A percentile compares a stretch with the other conserved stretches of the same genome.
These are phyloP conservation scores for Liasis olivaceus DNA, from an alignment of 2,797 vertebrate species.

Conservation along the genomic window DNA sequence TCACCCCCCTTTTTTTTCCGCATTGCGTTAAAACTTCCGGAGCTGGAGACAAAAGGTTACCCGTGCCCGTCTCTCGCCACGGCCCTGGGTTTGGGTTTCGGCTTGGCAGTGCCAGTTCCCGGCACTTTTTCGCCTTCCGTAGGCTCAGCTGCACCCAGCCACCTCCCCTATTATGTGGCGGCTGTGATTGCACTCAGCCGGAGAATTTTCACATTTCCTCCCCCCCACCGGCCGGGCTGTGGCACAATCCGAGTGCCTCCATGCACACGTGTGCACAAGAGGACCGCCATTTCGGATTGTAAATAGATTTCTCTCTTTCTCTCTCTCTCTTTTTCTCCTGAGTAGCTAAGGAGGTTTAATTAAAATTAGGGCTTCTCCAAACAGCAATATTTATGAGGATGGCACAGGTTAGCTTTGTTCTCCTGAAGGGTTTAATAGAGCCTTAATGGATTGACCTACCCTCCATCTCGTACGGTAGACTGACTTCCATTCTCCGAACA, in stretches of 20 bases:
- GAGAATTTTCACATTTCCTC: slow-evolving; percentile 69
- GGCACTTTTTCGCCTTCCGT: slow-evolving; percentile 53
- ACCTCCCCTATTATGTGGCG: slow-evolving; percentile 64
- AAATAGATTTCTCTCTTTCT: slow-evolving; percentile 74
- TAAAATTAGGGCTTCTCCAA: slow-evolving; percentile 92
- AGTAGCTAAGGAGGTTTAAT: slow-evolving; percentile 93
- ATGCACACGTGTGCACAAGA: slow-evolving; percentile 67
- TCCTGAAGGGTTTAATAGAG: slow-evolving; percentile 90
- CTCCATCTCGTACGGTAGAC: slow-evolving; percentile 78
- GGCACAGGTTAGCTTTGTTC: slow-evolving; percentile 89
- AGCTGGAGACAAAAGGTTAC: neutral
- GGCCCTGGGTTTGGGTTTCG: slow-evolving; percentile 56
- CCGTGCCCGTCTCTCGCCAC: neutral
- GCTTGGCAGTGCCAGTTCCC: neutral
- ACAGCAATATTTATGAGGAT: slow-evolving; percentile 89
- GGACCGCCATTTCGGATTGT: slow-evolving; percentile 82
- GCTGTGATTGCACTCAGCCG: slow-evolving; percentile 73
- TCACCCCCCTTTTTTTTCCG: accelerated
- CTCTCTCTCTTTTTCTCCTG: slow-evolving; percentile 39
- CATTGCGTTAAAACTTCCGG: accelerated
- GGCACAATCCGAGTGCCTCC: slow-evolving; percentile 37
- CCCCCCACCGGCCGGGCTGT: slow-evolving; percentile 34
- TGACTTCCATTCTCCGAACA: slow-evolving; percentile 85
- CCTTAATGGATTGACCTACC: slow-evolving; percentile 93
- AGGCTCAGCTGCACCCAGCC: slow-evolving; percentile 70